Evolutionary conservation across 2,113 vertebrate genomes (phyloP), one percentile per base, ranked within the genome.

Genomic region (Nothocercus julius): DNA sequence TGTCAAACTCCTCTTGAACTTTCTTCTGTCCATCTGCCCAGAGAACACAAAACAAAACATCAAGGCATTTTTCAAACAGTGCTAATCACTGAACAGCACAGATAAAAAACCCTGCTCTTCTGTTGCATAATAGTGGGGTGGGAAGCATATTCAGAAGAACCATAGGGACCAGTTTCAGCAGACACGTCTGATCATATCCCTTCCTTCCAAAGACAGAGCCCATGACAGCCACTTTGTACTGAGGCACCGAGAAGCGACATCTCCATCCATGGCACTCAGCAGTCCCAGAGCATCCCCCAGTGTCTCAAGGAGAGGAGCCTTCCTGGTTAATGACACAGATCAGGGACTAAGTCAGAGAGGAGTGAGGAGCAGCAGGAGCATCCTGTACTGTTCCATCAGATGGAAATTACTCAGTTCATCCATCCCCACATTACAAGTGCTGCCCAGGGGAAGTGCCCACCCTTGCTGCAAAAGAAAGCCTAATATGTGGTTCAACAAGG

Each of bases 1-100:
- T 99, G 98, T 99, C 99, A 21, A 99, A 99, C 54, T 99, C 99
- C 64, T 99, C 98, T 66, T 98, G 97, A 80, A 98, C 98, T 96
- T 99, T 99, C 98, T 99, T 99, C 97, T 99, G 98, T 36, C 96
- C 98, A 95, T 99, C 99, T 99, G 97, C 34, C 87, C 80, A 63
- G 78, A 90, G 78, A 94, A 96, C 89, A 79, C 84, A 85, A 72
- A 95, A 95, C 44, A 95, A 40, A 69, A 90, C 19, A 45, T 95
- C 62, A 96, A 10, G 34, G 76, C 24, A 9, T 51, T 75, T 91
- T 77, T 91, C 58, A 91, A 58, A 40, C 11, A 30, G 59, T 22
- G 28, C 44, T 17, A 76, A 68, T 8, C 34, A 47, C 30, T 28
- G 49, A 40, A 25, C 27, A 78, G 42, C 61, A 82, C 47, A 53